Base-by-base conservation (phyloP, 2,113 vertebrate species). In the Phrynocephalus versicolor region DNA sequence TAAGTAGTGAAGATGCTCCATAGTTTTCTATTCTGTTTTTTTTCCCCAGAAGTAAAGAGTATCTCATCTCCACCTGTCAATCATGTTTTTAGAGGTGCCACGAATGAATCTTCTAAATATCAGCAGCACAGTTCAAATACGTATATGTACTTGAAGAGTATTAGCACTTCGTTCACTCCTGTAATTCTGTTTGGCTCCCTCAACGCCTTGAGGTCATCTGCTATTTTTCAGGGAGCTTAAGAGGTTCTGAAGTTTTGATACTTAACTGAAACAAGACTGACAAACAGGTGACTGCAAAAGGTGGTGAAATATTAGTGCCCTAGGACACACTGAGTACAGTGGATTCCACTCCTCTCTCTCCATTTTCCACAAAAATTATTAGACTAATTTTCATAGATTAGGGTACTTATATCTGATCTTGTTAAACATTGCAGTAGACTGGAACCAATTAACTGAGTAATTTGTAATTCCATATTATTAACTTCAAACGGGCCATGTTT, bases 401-500 rank as follows among this genome's bases (percentile, higher is more conserved):
- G 82, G 76, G 89, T 85, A 91, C 92, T 93, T 93, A 91, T 82
- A 87, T 92, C 89, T 85, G 84, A 93, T 84, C 89, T 92, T 93
- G 91, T 93, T 95, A 95, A 93, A 93, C 73, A 89, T 91, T 93
- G 90, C 85, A 92, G 81, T 90, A 90, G 93, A 94, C 92, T 94
- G 92, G 94, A 95, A 95, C 92, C 91, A 93, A 95, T 95, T 95
- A 94, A 92, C 88, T 92, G 90, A 93, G 89, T 94, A 94, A 94
- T 89, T 93, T 37, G 78, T 92, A 95, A 93, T 94, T 95, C 91
- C 82, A 78, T 89, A 91, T 87, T 89, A 94, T 94, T 93, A 93
- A 94, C 91, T 93, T 95, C 91, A 94, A 91, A 94, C 86, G 82
- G 92, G 35, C 33, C 65, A 74, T 83, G 73, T 90, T 92, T 83